Conservation (phyloP, 1,140 invertebrate genomes). For the Cydia splendana region DNA sequence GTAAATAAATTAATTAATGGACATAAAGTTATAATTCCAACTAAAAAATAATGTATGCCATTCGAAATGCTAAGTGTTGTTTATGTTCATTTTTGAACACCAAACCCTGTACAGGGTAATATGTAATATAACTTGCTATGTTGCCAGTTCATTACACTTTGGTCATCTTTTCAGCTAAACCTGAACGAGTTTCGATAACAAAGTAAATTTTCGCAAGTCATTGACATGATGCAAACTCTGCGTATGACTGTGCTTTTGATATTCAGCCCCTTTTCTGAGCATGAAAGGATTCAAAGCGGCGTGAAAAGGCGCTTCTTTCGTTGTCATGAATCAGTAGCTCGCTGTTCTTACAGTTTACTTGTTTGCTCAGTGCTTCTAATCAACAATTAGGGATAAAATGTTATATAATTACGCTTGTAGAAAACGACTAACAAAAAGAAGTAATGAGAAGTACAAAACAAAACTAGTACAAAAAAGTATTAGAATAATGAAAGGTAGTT, state of each 20-base stretch:
- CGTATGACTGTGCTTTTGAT: constrained; percentile 29
- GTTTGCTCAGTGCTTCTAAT: constrained; percentile 7
- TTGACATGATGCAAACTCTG: constrained; percentile 20
- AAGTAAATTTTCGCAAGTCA: constrained; percentile 21
- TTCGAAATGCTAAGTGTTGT: no score
- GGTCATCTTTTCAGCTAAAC: not conserved
- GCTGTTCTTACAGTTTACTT: constrained; percentile 16
- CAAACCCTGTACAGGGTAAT: no score
- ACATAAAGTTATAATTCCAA: not conserved
- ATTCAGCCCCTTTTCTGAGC: constrained; percentile 27
- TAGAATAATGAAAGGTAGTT: no score
- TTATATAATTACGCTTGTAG: not conserved
- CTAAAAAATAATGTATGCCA: no score
- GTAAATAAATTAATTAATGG: not conserved
- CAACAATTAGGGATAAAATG: constrained; percentile 4
- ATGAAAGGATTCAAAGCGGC: constrained; percentile 31
- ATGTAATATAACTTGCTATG: not conserved
- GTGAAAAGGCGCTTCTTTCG: constrained; percentile 28
- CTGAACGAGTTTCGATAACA: constrained; percentile 7
- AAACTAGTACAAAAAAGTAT: no score
- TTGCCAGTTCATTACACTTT: not conserved
- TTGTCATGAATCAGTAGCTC: constrained; percentile 13
- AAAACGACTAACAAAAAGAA: not conserved
- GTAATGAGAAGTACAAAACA: no score
- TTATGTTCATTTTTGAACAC: no score